These are phyloP conservation scores for Phoebastria nigripes DNA, from an alignment of 2,797 vertebrate species.

Conservation along the genomic window DNA sequence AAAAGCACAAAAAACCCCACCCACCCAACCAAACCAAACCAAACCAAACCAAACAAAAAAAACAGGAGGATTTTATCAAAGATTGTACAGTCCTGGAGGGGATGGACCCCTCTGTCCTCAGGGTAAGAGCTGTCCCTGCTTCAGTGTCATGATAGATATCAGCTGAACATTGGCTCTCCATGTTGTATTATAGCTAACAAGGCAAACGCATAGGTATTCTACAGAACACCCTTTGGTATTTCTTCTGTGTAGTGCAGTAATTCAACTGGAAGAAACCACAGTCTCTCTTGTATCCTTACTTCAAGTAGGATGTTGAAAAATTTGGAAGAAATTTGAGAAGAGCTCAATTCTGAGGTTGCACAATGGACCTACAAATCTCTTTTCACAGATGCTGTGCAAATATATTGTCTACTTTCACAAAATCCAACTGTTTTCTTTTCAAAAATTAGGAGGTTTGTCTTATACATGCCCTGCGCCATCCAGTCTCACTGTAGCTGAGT, in stretches of 20 bases:
- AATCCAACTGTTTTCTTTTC: background rate
- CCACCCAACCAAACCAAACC: fast-evolving
- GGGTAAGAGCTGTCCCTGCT: background rate
- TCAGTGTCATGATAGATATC: background rate
- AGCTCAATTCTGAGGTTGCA: background rate
- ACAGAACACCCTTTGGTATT: background rate
- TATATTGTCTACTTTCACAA: background rate
- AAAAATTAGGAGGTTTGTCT: background rate
- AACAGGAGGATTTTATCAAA: background rate
- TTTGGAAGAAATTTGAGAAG: background rate
- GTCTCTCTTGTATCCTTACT: background rate
- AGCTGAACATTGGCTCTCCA: background rate
- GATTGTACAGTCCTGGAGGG: background rate
- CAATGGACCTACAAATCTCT: background rate
- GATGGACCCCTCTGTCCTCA: background rate
- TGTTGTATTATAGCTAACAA: background rate
- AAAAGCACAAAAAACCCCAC: background rate
- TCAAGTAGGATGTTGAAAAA: background rate
- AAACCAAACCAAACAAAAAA: background rate
- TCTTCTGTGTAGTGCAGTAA: background rate
- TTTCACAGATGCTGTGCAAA: background rate
- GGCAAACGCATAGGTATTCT: background rate
- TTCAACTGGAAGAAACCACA: background rate
- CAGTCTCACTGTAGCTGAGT: background rate
- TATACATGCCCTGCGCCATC: background rate